Conservation (phyloP, 2,888 invertebrate genomes). For the Linyphia triangularis region DNA sequence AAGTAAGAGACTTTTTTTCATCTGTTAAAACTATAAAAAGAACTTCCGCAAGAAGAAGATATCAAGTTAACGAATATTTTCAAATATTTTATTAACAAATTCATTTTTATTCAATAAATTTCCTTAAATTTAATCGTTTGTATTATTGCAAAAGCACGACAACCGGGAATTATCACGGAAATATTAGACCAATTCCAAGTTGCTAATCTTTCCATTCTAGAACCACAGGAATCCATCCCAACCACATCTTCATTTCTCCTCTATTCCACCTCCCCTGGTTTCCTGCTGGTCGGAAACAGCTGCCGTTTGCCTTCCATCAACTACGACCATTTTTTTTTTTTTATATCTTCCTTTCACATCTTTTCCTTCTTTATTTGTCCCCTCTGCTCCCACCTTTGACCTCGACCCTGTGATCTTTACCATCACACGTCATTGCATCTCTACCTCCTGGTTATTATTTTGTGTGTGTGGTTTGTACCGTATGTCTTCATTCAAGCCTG, state of each 20-base stretch:
- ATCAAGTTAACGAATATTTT: too few species aligned
- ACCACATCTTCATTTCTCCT: constrained; percentile 21
- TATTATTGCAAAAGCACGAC: too few species aligned
- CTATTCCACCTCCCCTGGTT: constrained; percentile 1
- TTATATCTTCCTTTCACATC: background rate
- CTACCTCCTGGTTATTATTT: background rate
- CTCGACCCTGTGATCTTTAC: constrained; percentile 49
- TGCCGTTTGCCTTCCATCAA: constrained; percentile 51
- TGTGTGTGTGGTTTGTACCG: constrained; percentile 1
- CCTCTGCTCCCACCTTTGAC: constrained; percentile 51
- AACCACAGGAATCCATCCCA: background rate
- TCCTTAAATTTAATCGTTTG: too few species aligned
- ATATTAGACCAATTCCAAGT: too few species aligned
- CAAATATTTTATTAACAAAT: too few species aligned
- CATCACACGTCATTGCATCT: background rate
- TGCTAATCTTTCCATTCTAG: too few species aligned
- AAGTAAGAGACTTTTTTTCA: too few species aligned
- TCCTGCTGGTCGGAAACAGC: constrained; percentile 43
- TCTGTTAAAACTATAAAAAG: too few species aligned
- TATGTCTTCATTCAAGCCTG: too few species aligned
- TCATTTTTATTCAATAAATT: too few species aligned
- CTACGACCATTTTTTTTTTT: background rate
- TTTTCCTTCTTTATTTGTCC: constrained; percentile 36
- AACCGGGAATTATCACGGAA: too few species aligned
- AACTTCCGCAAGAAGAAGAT: too few species aligned